Evolutionary conservation across 37 sponge, comb jelly and placozoan species (phyloP), one percentile per base, ranked within the genome.

Genomic region (Spongilla lacustris): DNA sequence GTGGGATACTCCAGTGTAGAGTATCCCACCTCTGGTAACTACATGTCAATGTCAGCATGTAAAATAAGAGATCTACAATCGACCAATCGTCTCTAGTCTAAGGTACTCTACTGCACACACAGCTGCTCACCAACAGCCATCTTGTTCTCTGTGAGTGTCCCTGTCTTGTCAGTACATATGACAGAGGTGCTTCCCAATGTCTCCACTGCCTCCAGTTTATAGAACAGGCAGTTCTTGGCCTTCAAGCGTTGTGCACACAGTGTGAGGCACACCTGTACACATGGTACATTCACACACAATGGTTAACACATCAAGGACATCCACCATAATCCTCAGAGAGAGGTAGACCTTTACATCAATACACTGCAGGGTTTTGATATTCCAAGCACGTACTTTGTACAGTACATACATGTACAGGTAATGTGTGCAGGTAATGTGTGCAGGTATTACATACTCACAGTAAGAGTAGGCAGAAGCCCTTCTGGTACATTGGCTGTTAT

Each of bases 401-500:
- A n/a, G n/a, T n/a, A n/a, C n/a, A n/a, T n/a, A n/a, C n/a, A n/a
- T n/a, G n/a, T n/a, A n/a, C n/a, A n/a, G n/a, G n/a, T n/a, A n/a
- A n/a, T n/a, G n/a, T n/a, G 58, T 58, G 14, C 21, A 19, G 46
- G 19, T 17, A 58, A 10, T 17, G 58, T 1, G 11, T 58, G 14
- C 11, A 17, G 4, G 8, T 46, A 8, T 14, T 17, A 58, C 0
- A 14, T 58, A 1, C 96, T 92, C 69, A 98, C 98, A 38, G 99
- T 98, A 66, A 98, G 97, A 28, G 99, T 98, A 27, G 99, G 97
- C 5, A 98, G 92, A 1, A 98, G 90, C 1, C 99, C 99, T 77
- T 98, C 99, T 19, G 99, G 99, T 0, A 98, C 99, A 85, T 98
- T 98, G 74, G 99, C 99, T 31, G 96, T 95, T 30, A 98, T 89